Base-by-base conservation (phyloP, 2,797 vertebrate species). In the Zenarchopterus dispar region DNA sequence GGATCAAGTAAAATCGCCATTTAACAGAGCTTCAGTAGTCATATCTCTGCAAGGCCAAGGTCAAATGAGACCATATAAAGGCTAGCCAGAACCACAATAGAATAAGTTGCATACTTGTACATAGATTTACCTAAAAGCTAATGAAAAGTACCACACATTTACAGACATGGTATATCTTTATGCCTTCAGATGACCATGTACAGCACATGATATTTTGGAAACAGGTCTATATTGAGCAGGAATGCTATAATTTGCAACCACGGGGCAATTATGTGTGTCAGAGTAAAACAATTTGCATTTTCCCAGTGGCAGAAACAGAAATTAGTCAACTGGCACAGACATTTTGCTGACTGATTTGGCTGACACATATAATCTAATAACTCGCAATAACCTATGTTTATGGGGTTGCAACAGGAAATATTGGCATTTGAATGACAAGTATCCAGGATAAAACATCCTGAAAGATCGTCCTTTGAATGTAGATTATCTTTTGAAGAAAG, bases 1-100 rank as follows among this genome's bases (percentile, higher is more conserved):
- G 31, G 26, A 58, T 36, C 6, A 56, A 18, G 31, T 48, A 33
- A 9, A 58, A 52, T 52, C 3, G 17, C 54, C 48, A 43, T 28
- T 22, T 46, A 52, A 23, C 9, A 11, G 23, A 55, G 2, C 11
- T 8, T 63, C 17, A 48, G 31, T 8, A n/a, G 39, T 46, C n/a
- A 16, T n/a, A 26, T 8, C 46, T 10, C 7, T 18, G 42, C 28
- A 42, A 16, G n/a, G 23, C 8, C 36, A 42, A 55, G 8, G 16
- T 43, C 5, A 55, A 24, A 22, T 19, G 6, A 18, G 22, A 42
- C 33, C 22, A 42, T 42, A 42, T 41, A 42, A 41, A 42, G 36
- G 13, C 36, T 39, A 15, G 5, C 11, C 52, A 11, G 52, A 23
- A 22, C 9, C 3, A 22, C 6, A 17, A 2, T 7, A 9, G 15